Conservation (phyloP, 1,140 invertebrate species). For the Bombus difficillimus region DNA sequence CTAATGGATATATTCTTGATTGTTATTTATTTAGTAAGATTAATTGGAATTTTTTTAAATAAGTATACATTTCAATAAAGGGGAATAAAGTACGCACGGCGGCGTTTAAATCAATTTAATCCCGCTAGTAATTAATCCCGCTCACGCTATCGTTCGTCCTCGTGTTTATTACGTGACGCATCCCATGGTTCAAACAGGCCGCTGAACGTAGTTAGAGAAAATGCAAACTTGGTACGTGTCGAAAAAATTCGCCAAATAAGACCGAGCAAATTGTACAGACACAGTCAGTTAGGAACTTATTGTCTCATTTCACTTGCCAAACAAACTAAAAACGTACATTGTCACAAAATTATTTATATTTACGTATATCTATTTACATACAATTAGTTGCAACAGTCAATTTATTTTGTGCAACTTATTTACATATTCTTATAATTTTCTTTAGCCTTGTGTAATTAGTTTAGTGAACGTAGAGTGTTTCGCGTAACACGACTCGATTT, state of each 20-base stretch:
- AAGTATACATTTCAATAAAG: background rate
- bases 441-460: too few species aligned
- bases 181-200: background rate
- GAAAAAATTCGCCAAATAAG: background rate
- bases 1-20: background rate
- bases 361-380: too few species aligned
- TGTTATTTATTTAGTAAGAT: background rate
- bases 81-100: background rate
- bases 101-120: slow-evolving; percentile 45
- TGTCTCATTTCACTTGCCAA: too few species aligned
- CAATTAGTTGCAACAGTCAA: too few species aligned
- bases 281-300: too few species aligned
- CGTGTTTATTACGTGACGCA: slow-evolving; percentile 38
- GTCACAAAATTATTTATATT: too few species aligned
- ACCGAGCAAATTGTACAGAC: background rate
- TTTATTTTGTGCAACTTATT: too few species aligned
- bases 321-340: too few species aligned
- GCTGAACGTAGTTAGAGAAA: background rate
- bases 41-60: background rate
- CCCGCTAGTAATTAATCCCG: slow-evolving; percentile 12
- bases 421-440: too few species aligned
- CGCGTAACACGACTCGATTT: too few species aligned
- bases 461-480: too few species aligned
- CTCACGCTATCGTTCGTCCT: slow-evolving; percentile 28
- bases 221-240: background rate